These are phyloP conservation scores for Corythucha ciliata DNA, from an alignment of 2,888 invertebrate genomes.

Conservation along the genomic window DNA sequence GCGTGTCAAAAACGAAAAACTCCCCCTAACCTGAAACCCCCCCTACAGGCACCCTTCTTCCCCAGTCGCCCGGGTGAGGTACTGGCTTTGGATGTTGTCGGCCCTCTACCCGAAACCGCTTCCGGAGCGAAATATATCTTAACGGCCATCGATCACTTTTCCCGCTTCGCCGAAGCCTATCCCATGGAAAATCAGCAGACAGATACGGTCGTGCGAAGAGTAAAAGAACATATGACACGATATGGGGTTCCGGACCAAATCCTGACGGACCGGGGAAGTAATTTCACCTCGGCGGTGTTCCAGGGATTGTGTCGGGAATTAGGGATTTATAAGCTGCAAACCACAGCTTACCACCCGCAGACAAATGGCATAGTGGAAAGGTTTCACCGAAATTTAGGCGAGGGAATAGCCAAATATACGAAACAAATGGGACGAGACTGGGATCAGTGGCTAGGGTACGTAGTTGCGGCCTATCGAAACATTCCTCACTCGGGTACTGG, in stretches of 20 bases:
- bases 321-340: not conserved
- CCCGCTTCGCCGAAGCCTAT: not conserved
- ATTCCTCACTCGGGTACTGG: too few species aligned
- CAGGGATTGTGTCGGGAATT: not conserved
- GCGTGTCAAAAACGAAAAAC: not conserved
- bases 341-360: constrained; percentile 1
- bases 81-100: not conserved
- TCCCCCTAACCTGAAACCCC: not conserved
- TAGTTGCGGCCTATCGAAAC: too few species aligned
- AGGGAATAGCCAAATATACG: not conserved
- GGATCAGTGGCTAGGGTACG: too few species aligned
- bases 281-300: not conserved
- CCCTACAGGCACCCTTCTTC: not conserved
- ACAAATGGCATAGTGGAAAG: not conserved
- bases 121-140: not conserved
- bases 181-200: not conserved
- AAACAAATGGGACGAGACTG: not conserved
- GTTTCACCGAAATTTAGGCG: constrained; percentile 30
- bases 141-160: not conserved
- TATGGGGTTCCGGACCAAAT: not conserved
- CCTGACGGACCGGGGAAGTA: not conserved
- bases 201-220: not conserved
- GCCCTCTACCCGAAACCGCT: not conserved
- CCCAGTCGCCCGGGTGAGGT: not conserved
- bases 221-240: not conserved